Conservation (phyloP, 2,888 invertebrate genomes). For the Agonum fuliginosum region DNA sequence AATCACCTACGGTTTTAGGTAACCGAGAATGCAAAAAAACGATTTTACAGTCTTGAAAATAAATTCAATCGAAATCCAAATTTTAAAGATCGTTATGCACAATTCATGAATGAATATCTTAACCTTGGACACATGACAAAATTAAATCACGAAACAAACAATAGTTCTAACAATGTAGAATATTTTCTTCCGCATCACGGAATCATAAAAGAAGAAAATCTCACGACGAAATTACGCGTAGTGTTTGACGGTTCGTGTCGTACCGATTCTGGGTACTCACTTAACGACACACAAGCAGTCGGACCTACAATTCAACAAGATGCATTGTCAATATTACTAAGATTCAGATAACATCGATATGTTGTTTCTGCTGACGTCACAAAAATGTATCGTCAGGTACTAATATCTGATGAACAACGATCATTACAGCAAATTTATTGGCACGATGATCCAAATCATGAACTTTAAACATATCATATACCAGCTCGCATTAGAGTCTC, state of each 20-base stretch:
- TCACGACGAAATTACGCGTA: not conserved
- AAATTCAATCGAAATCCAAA: too few species aligned
- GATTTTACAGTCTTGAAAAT: too few species aligned
- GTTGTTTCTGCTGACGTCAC: constrained; percentile 25
- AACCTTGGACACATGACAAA: not conserved
- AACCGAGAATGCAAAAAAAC: too few species aligned
- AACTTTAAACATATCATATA: not conserved
- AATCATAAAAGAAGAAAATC: not conserved
- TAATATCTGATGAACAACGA: not conserved
- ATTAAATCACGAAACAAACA: not conserved
- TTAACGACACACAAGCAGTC: constrained; percentile 42
- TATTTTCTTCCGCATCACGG: not conserved
- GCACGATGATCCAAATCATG: not conserved
- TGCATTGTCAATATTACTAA: constrained; percentile 28
- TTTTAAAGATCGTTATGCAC: too few species aligned
- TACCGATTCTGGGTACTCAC: not conserved
- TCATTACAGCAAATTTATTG: not conserved
- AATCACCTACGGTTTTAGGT: too few species aligned
- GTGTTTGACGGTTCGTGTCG: not conserved
- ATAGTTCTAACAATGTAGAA: not conserved
- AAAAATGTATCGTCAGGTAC: not conserved
- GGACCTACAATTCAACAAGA: constrained; percentile 48
- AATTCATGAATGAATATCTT: too few species aligned
- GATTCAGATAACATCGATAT: constrained; percentile 20
- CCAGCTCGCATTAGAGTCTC: not conserved